phyloP scores from a whole-genome alignment of 2,113 vertebrate genomes.

The Miniopterus natalensis region DNA sequence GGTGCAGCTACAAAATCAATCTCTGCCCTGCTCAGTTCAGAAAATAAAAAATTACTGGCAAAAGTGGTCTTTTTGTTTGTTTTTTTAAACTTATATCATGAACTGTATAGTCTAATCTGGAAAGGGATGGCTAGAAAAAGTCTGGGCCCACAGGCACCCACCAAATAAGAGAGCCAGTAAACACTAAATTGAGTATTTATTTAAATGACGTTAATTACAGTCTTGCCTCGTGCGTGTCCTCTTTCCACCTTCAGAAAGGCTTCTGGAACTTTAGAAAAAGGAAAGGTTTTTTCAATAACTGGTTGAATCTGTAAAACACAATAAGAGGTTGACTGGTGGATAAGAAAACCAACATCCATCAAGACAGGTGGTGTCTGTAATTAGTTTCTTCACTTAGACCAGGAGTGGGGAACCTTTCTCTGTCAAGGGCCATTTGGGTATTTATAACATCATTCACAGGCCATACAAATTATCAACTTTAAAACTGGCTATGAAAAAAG shows the following conservation, averaged over 20 bases:
- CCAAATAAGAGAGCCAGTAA: neutral
- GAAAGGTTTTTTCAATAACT: slow-evolving; percentile 94
- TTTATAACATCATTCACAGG: too few species aligned
- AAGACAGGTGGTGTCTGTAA: neutral
- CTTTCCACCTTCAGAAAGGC: slow-evolving; percentile 95
- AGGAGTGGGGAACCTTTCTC: too few species aligned
- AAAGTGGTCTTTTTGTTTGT: neutral
- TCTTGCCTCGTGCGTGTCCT: slow-evolving; percentile 97
- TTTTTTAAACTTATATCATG: neutral
- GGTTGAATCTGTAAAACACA: slow-evolving; percentile 92
- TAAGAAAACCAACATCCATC: neutral
- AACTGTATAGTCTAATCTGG: neutral
- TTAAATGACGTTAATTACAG: slow-evolving; percentile 90
- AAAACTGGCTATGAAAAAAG: too few species aligned
- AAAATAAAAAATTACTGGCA: neutral
- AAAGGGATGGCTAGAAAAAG: neutral
- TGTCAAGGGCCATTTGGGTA: too few species aligned
- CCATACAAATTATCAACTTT: too few species aligned
- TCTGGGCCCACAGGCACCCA: neutral
- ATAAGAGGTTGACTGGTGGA: neutral
- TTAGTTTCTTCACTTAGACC: neutral
- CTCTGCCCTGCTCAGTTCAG: neutral
- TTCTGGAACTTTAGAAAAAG: slow-evolving; percentile 94
- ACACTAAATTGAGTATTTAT: slow-evolving; percentile 30
- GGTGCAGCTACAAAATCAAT: neutral